Base-by-base conservation (phyloP, 2,888 invertebrate genomes). In the Morpho helenor region DNA sequence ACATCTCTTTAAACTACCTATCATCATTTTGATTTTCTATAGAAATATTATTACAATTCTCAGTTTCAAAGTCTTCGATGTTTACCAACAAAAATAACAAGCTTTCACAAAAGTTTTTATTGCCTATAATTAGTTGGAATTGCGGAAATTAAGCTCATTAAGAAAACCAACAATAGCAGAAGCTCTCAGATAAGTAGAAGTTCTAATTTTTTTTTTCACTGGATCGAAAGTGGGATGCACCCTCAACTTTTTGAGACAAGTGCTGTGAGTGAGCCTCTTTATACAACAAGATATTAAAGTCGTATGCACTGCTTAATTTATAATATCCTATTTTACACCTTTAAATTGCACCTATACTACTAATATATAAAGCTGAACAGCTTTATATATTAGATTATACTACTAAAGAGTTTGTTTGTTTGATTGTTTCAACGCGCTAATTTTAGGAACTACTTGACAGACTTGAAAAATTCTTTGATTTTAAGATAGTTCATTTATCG, bases 111-210 rank as follows among this genome's bases (percentile, higher is more conserved):
- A 49, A 60, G 50, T 57, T 60, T 52, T 60, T 52, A 56, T 53
- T 43, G 53, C 10, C 57, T 58, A 39, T 60, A 58, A 58, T 58
- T 56, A 56, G 56, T 52, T 47, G 56, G 54, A 50, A 50, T 57
- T 44, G 58, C 45, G 39, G 42, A 56, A 63, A 58, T 56, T 60
- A 39, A 56, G 60, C 60, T 60, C 60, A 60, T 63, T 63, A 63
- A 58, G 63, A 59, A 58, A 61, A 54, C 60, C 57, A 58, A 63
- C 56, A 58, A 58, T 53, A 50, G 22, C 60, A 49, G 52, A 58
- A 52, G 42, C 45, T 49, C 48, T 52, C 54, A 60, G 58, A 58
- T 60, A 63, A 55, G 50, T 53, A 47, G 59, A 16, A 56, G 46
- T 45, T 57, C 49, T 48, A 53, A 56, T 49, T 52, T 31, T 31